Evolutionary conservation across 2,113 vertebrate genomes (phyloP).

Genomic region (Marcusenius ussheri): DNA sequence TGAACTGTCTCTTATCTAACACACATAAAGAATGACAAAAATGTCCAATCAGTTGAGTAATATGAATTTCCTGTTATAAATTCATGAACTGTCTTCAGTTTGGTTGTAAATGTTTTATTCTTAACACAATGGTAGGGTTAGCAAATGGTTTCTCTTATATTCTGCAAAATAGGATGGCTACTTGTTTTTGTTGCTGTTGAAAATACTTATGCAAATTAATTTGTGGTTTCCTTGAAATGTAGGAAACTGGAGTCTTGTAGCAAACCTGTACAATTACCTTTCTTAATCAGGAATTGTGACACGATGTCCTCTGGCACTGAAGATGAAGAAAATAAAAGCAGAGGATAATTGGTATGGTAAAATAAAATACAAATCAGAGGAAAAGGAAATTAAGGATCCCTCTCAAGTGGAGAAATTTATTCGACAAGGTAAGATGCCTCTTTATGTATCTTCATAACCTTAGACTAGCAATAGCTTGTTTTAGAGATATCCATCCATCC

Average conservation of each 20-base stretch:
- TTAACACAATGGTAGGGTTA: neutral
- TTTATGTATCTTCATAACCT: no score
- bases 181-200: neutral
- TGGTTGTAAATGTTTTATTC: neutral
- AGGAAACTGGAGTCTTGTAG: no score
- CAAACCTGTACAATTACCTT: no score
- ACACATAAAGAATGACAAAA: neutral
- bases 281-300: no score
- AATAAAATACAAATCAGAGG: slow-evolving; percentile 44
- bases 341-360: slow-evolving; percentile 35
- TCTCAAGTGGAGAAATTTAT: slow-evolving; percentile 51
- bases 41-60: neutral
- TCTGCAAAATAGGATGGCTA: neutral
- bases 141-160: neutral
- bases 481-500: no score
- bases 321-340: no score
- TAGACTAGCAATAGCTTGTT: no score
- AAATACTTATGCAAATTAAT: neutral
- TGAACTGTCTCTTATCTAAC: neutral
- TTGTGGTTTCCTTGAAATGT: no score
- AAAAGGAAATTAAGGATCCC: slow-evolving; percentile 47
- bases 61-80: neutral
- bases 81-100: neutral
- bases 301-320: no score
- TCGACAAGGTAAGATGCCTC: slow-evolving; percentile 41